Percentiles rank a stretch among this genome's conserved stretches.
Evolutionary conservation across 2,113 vertebrate species (phyloP).

Genomic region (Sus scrofa): DNA sequence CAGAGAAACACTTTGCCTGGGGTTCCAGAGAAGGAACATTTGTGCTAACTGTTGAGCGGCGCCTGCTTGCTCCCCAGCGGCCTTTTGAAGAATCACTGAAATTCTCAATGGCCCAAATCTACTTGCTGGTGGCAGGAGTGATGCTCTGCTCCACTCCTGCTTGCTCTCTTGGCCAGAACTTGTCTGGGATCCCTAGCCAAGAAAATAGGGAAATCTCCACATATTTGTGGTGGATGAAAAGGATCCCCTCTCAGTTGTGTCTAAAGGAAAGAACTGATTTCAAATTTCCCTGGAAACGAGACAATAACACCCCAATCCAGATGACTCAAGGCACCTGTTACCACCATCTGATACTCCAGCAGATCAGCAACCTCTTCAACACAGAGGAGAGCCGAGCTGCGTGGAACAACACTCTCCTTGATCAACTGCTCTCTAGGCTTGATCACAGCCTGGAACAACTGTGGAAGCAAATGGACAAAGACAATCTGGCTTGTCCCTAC

Average conservation of each 20-base stretch:
- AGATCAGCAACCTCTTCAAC: not conserved
- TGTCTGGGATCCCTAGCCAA: no score
- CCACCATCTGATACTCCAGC: not conserved
- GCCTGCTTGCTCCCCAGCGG: not conserved
- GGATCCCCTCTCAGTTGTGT: not conserved
- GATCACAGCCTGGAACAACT: no score
- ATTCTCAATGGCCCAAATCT: not conserved
- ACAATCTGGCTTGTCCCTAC: not conserved
- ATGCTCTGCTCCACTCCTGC: not conserved
- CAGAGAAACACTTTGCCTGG: no score
- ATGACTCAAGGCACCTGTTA: not conserved
- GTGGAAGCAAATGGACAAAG: rapidly evolving
- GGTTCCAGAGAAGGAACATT: not conserved
- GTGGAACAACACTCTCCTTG: rapidly evolving
- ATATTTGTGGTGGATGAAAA: not conserved
- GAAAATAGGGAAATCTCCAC: not conserved
- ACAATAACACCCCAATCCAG: not conserved
- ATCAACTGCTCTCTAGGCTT: not conserved
- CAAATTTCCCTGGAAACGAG: not conserved
- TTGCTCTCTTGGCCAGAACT: not conserved
- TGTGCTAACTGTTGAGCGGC: rapidly evolving
- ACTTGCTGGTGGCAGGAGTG: not conserved
- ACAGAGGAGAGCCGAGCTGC: rapidly evolving
- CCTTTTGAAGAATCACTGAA: rapidly evolving
- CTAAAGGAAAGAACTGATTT: not conserved